Base-by-base conservation (phyloP, 2,113 vertebrate species). In the Glaucomys volans region DNA sequence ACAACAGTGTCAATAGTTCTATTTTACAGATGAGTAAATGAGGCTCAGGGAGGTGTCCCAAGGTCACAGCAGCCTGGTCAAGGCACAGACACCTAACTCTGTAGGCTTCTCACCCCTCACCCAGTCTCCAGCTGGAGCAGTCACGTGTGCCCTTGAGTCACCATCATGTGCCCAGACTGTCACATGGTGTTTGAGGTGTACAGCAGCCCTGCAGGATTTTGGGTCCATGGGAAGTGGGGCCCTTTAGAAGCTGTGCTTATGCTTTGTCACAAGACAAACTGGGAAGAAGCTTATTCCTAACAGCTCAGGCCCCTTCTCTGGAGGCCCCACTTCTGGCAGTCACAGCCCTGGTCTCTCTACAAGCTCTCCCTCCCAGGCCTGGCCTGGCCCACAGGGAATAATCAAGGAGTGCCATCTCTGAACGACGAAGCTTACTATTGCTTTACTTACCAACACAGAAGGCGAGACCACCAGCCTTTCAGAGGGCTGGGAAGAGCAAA, bases 61-160 rank as follows among this genome's bases (percentile, higher is more conserved):
- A 44, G 26, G 47, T 44, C 14, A 82, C 40, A 3, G 12, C 40
- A 40, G 44, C 26, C 67, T 32, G 54, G 5, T 17, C 17, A 24
- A 28, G 37, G 30, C 4, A 17, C n/a, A 32, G 40, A 8, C 1
- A 0, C 64, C 20, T 35, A 20, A 20, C 59, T 76, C 30, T 28
- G 40, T 42, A n/a, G n/a, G 16, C 57, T 59, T 17, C 6, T 57
- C 11, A 0, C 28, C 28, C 64, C 57, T 42, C 9, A 3, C 9
- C 6, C 24, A 0, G 4, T 11, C 32, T 44, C 35, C 16, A 42
- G 37, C 32, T 3, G 2, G 22, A 4, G 54, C 17, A 3, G 0
- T 42, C 13, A 20, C 0, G 0, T 12, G 12, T 9, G 66, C 52
- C n/a, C 32, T n/a, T 8, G 59, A 42, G 24, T 30, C 5, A 20